Evolutionary conservation across 1,140 invertebrate genomes (phyloP), one percentile per base, ranked within the genome.

Genomic region (Chrysoperla carnea): DNA sequence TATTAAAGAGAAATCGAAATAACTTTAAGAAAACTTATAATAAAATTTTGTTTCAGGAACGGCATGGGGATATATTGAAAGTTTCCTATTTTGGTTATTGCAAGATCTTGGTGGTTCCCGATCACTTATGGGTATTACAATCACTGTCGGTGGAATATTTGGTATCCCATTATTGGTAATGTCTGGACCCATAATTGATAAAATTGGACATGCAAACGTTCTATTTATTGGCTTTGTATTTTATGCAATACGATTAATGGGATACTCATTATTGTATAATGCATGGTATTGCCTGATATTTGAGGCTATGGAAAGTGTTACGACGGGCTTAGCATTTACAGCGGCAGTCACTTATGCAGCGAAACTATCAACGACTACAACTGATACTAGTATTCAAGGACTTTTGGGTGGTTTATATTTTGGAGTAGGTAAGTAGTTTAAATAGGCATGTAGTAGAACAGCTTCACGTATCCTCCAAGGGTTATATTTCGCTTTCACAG

Each of bases 11-110:
- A 5, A 23, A 23, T 23, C 17, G 17, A 23, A 40, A 33, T 13
- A 31, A 9, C 2, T 23, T 23, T 5, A 23, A 5, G 5, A 23
- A 23, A 23, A 23, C 17, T 23, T 3, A 23, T 5, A 35, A 23
- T 5, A 23, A 23, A 23, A 23, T 23, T 23, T 27, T 49, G 50
- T 62, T 63, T 11, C 58, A 83, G 82, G 84, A 7, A 77, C 72
- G 0, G 76, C 76, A 8, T 87, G 81, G 81, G 84, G 84, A 6
- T 86, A 83, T 57, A 76, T 87, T 35, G 84, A 88, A 59, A 84
- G 76, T 43, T 91, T 88, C 59, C 63, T 90, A 4, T 90, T 89
- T 59, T 88, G 83, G 84, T 69, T 86, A 44, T 68, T 90, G 7
- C 73, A 84, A 59, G 83, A 85, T 54, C 61, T 88, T 41, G 83